Conservation (phyloP, 2,113 vertebrate genomes). For the Lathamus discolor region DNA sequence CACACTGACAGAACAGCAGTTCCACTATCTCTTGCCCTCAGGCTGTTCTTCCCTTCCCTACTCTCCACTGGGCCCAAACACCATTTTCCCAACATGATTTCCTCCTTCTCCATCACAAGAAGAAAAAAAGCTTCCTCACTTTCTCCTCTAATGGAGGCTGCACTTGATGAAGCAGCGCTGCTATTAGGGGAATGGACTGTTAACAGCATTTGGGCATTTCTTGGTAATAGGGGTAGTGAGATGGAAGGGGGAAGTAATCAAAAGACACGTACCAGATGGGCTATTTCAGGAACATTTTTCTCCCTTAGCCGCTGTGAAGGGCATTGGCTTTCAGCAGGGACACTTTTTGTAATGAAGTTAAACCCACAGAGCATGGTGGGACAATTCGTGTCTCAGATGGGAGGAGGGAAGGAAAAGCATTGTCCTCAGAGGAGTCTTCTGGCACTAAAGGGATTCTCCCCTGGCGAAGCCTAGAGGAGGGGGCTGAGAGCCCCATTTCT, state of each 20-base stretch:
- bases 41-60: not conserved
- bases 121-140: not conserved
- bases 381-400: not conserved
- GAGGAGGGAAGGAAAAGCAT: not conserved
- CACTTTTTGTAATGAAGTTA: slow-evolving; percentile 26
- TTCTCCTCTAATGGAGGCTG: not conserved
- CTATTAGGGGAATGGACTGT: slow-evolving; percentile 22
- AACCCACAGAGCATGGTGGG: slow-evolving; percentile 18
- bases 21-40: not conserved
- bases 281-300: slow-evolving; percentile 46
- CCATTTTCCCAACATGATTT: not conserved
- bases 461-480: not conserved
- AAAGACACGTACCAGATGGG: not conserved
- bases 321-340: slow-evolving; percentile 34
- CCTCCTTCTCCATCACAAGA: not conserved
- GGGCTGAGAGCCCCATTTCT: not conserved
- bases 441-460: not conserved
- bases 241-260: slow-evolving; percentile 11
- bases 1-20: not conserved
- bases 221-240: slow-evolving; percentile 12
- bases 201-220: slow-evolving; percentile 29
- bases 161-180: not conserved
- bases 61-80: not conserved
- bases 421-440: not conserved
- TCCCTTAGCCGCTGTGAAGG: slow-evolving; percentile 53